A percentile compares a stretch with the other conserved stretches of the same genome.
Evolutionary conservation across 2,113 vertebrate species (phyloP).

Genomic region (Dicrurus megarhynchus): DNA sequence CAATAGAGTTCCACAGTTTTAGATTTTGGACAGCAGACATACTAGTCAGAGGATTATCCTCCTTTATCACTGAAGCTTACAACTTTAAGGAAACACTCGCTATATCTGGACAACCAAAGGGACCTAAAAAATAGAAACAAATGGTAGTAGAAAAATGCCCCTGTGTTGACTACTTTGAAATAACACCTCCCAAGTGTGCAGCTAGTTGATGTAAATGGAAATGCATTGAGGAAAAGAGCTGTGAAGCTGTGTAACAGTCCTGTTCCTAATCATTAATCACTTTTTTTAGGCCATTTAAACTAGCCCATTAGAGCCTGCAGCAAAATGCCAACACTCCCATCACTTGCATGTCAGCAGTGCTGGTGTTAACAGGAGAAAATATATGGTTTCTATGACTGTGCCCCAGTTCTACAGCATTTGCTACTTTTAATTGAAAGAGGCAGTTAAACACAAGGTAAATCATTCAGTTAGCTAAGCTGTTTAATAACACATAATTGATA

Average conservation of each 20-base stretch:
- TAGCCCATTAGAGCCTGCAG: slow-evolving; percentile 60
- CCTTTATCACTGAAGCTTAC: slow-evolving; percentile 10
- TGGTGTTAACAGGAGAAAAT: slow-evolving; percentile 76
- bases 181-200: slow-evolving; percentile 36
- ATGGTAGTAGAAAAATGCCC: not conserved
- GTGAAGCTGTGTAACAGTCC: slow-evolving; percentile 37
- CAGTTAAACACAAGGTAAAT: slow-evolving; percentile 74
- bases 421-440: slow-evolving; percentile 75
- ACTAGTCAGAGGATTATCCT: not conserved
- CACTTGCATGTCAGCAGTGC: slow-evolving; percentile 46
- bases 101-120: not conserved
- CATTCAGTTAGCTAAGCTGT: slow-evolving; percentile 67
- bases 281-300: slow-evolving; percentile 61
- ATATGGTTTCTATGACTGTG: slow-evolving; percentile 58
- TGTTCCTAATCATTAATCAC: slow-evolving; percentile 66
- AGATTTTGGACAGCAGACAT: not conserved
- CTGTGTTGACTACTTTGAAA: slow-evolving; percentile 33
- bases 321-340: slow-evolving; percentile 60
- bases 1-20: not conserved
- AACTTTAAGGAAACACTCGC: not conserved
- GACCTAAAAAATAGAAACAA: slow-evolving; percentile 52
- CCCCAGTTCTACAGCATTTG: slow-evolving; percentile 56
- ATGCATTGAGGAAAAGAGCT: slow-evolving; percentile 30
- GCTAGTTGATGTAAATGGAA: slow-evolving; percentile 52
- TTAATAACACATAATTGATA: slow-evolving; percentile 74